These are phyloP conservation scores for Dascyllus trimaculatus DNA, from an alignment of 2,113 vertebrate genomes.

Conservation along the genomic window DNA sequence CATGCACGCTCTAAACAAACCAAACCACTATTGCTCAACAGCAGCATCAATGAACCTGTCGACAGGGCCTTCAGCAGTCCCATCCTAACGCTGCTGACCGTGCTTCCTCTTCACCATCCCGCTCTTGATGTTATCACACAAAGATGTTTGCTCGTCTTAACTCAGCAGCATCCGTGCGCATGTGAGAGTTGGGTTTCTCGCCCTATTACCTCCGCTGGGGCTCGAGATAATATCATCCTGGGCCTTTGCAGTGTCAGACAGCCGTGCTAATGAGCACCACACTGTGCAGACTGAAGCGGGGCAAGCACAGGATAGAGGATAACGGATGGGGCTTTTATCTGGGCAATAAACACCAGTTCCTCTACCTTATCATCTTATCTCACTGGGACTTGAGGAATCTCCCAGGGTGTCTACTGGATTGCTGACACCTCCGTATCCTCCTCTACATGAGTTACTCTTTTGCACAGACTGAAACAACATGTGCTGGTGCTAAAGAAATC, in stretches of 20 bases:
- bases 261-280: slow-evolving; percentile 26
- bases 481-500: slow-evolving; percentile 2
- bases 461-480: not conserved
- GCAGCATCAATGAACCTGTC: slow-evolving; percentile 62
- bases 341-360: slow-evolving; percentile 77
- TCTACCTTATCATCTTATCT: slow-evolving; percentile 83
- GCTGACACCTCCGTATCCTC: slow-evolving; percentile 68
- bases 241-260: slow-evolving; percentile 28
- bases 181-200: slow-evolving; percentile 34
- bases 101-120: slow-evolving; percentile 52
- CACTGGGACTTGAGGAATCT: slow-evolving; percentile 64
- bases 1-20: slow-evolving; percentile 57
- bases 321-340: slow-evolving; percentile 79
- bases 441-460: slow-evolving; percentile 11
- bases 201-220: not conserved
- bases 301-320: slow-evolving; percentile 48
- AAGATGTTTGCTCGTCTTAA: slow-evolving; percentile 51
- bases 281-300: slow-evolving; percentile 16
- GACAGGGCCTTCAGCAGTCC: slow-evolving; percentile 74
- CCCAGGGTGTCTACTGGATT: slow-evolving; percentile 52
- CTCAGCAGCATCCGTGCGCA: slow-evolving; percentile 27
- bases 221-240: slow-evolving; percentile 19
- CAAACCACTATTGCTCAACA: slow-evolving; percentile 42
- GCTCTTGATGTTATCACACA: slow-evolving; percentile 62
- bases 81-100: slow-evolving; percentile 36